Percentiles rank a stretch among this genome's conserved stretches.
These are phyloP conservation scores for Cryptocephalus primarius DNA, from an alignment of 2,888 invertebrate species.

Conservation along the genomic window DNA sequence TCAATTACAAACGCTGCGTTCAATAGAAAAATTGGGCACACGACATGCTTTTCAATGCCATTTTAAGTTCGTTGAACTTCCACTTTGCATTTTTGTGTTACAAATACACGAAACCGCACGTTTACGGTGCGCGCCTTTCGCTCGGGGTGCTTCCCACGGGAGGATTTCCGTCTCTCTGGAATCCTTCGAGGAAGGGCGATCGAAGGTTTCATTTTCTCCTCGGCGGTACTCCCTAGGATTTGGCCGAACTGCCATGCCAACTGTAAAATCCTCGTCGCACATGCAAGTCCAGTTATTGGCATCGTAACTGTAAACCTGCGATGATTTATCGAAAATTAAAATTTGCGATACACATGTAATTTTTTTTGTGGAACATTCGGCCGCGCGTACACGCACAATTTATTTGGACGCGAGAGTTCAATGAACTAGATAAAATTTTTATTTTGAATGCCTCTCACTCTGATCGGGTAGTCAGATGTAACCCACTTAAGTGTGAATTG, in stretches of 20 bases:
- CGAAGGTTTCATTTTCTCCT: too few species aligned
- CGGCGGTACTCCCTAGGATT: too few species aligned
- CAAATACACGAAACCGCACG: neutral
- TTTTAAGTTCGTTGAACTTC: neutral
- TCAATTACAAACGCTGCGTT: constrained; percentile 1
- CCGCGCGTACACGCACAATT: constrained; percentile 3
- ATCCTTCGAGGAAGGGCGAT: too few species aligned
- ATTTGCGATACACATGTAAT: neutral
- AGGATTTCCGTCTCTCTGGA: too few species aligned
- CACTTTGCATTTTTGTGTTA: neutral
- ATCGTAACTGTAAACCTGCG: too few species aligned
- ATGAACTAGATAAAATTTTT: constrained; percentile 1
- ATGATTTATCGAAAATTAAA: too few species aligned
- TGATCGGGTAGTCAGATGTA: neutral
- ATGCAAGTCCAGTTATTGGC: too few species aligned
- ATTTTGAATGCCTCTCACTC: neutral
- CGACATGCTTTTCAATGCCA: constrained; percentile 4
- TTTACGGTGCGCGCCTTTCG: too few species aligned
- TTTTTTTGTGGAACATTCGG: constrained; percentile 6
- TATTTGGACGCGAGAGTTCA: neutral
- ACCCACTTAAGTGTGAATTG: neutral
- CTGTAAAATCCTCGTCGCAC: too few species aligned
- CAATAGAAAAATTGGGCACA: constrained; percentile 11
- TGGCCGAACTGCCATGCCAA: too few species aligned
- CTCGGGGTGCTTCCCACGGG: too few species aligned